These are phyloP conservation scores for Ecdyonurus torrentis DNA, from an alignment of 2,888 invertebrate genomes.

Conservation along the genomic window DNA sequence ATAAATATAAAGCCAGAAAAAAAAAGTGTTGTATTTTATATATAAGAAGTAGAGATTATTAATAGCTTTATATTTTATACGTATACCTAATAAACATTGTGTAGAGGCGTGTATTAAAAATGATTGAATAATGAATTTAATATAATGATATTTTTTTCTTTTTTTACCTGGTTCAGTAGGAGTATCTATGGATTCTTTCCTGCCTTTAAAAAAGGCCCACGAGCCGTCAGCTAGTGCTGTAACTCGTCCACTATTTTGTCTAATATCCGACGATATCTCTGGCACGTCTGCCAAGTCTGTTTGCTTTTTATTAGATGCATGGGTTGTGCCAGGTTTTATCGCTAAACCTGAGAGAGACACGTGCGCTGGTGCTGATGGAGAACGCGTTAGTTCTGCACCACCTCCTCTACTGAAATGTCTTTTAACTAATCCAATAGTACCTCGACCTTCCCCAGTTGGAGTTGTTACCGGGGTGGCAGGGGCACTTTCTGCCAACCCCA, in stretches of 20 bases:
- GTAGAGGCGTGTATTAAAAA: too few species aligned
- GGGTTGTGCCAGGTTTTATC: neutral
- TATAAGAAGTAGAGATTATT: too few species aligned
- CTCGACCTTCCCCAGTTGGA: neutral
- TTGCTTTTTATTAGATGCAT: neutral
- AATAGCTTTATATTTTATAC: too few species aligned
- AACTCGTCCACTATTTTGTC: constrained; percentile 1
- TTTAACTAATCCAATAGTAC: neutral
- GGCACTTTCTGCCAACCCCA: constrained; percentile 8
- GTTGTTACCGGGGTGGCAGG: neutral
- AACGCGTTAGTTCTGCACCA: neutral
- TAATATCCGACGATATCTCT: neutral
- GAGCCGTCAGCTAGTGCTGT: constrained; percentile 8
- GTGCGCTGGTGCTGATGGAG: neutral
- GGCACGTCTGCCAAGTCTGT: neutral
- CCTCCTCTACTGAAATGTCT: neutral
- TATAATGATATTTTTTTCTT: too few species aligned
- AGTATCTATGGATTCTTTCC: constrained; percentile 1
- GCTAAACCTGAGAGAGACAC: neutral
- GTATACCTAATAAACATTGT: too few species aligned
- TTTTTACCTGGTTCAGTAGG: neutral
- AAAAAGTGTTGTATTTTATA: too few species aligned
- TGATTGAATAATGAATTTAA: too few species aligned
- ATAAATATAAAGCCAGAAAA: too few species aligned
- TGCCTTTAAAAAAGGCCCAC: constrained; percentile 8